Evolutionary conservation across 2,888 invertebrate species (phyloP), one percentile per base, ranked within the genome.

Genomic region (Drosophila fungiperda): DNA sequence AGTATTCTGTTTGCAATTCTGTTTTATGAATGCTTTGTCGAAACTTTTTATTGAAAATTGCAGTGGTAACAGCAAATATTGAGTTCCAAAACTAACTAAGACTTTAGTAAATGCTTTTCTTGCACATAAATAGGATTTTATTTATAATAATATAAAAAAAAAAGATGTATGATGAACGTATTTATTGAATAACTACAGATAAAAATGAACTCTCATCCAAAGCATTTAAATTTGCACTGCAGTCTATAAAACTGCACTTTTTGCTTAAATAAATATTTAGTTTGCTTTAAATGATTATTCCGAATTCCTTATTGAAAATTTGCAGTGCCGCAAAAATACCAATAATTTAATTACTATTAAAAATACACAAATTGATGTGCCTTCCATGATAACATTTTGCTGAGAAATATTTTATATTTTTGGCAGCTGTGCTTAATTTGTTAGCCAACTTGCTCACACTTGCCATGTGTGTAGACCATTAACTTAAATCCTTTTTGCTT

Each of bases 401-500:
- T 12, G 23, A 23, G 23, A 45, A 45, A 45, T 8, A 26, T 45
- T 8, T 23, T 45, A 4, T 8, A 45, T 45, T 45, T 45, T 45
- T 45, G 26, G 45, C 85, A 82, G 83, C 68, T 85, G 83, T 49
- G 36, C 33, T 9, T 35, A 17, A 33, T 52, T 68, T 29, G n/a
- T 20, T 33, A 29, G 29, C 40, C 29, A 12, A 55, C 52, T 45
- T 50, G 26, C n/a, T 64, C 50, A 7, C 42, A 48, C 38, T 11
- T 11, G 11, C 23, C 15, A 45, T 23, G 20, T 45, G 7, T 45
- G 38, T 17, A 33, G 50, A n/a, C 29, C 55, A 82, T 81, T 84
- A 79, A 68, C 67, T 87, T 82, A 74, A 85, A 89, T 89, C 90
- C 85, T 84, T 85, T 85, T 89, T 77, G 66, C 80, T 89, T 87